Evolutionary conservation across 2,888 invertebrate genomes (phyloP), one percentile per base, ranked within the genome.

Genomic region (Stictocephala bisonia): DNA sequence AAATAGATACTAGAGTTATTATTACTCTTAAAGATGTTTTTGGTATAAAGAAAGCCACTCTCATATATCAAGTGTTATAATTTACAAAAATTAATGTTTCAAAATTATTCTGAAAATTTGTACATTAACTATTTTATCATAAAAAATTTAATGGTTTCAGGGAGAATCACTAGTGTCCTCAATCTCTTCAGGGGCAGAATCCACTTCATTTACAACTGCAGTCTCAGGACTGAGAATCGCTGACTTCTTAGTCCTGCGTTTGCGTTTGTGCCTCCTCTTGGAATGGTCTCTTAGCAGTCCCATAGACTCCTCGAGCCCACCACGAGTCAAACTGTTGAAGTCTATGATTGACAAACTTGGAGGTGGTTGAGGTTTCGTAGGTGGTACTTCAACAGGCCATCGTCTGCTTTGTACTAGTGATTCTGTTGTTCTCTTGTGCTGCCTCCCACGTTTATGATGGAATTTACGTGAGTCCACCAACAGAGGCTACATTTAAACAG

Each of bases 281-380:
- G 35, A 9, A 11, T 6, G 7, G 6, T 11, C 11, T 31, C 35
- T 6, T 9, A 9, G 7, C 7, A 31, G 35, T 7, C 60, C 60
- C 60, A 60, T 3, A 24, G 60, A 35, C 22, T 60, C 29, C 20
- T 88, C 88, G 58, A 89, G 83, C 71, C 88, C 88, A 35, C 88
- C 88, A 67, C 88, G 85, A 4, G 90, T 89, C 81, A 91, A 86
- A 83, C 89, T 86, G 85, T 91, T 91, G 81, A 91, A 89, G 85
- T 91, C 91, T 77, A 92, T 91, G 79, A 91, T 91, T 26, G 90
- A 88, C 75, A 92, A 85, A 80, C 88, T 87, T n/a, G 91, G 90
- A 80, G 88, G 86, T 4, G 87, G 86, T 22, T 48, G 44, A 9
- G 68, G 29, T 27, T 15, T 13, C 15, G 44, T 13, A 15, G 26